phyloP scores from a whole-genome alignment of 2,797 vertebrate genomes.

The Thaleichthys pacificus region DNA sequence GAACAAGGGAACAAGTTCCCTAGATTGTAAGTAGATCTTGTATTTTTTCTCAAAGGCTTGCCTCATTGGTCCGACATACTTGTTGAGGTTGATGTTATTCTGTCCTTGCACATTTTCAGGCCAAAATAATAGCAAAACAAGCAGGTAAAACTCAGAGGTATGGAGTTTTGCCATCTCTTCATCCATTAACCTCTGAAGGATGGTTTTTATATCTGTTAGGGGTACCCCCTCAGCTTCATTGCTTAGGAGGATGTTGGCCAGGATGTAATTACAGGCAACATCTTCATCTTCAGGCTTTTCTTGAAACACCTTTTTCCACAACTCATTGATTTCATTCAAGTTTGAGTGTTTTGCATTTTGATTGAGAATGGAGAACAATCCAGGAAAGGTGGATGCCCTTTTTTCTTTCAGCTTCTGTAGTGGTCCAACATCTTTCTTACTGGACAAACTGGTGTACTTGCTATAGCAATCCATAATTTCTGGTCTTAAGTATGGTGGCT shows the following conservation, averaged over 20 bases:
- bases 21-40: not conserved
- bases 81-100: not conserved
- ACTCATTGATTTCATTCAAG: not conserved
- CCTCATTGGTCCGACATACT: not conserved
- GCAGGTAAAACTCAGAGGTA: constrained; percentile 34
- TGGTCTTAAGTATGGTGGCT: not conserved
- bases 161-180: not conserved
- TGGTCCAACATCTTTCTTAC: not conserved
- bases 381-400: constrained; percentile 8
- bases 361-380: not conserved
- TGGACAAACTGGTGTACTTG: not conserved
- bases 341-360: not conserved
- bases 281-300: not conserved
- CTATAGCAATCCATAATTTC: not conserved
- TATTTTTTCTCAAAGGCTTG: constrained; percentile 2
- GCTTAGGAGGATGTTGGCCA: not conserved
- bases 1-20: constrained; percentile 14
- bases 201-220: not conserved
- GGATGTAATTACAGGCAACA: constrained; percentile 4
- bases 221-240: not conserved
- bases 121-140: constrained; percentile 12
- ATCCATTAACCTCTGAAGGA: constrained; percentile 2
- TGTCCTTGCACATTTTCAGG: not conserved
- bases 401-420: not conserved
- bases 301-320: not conserved